phyloP scores from a whole-genome alignment of 2,113 vertebrate genomes.

The Arenaria interpres region DNA sequence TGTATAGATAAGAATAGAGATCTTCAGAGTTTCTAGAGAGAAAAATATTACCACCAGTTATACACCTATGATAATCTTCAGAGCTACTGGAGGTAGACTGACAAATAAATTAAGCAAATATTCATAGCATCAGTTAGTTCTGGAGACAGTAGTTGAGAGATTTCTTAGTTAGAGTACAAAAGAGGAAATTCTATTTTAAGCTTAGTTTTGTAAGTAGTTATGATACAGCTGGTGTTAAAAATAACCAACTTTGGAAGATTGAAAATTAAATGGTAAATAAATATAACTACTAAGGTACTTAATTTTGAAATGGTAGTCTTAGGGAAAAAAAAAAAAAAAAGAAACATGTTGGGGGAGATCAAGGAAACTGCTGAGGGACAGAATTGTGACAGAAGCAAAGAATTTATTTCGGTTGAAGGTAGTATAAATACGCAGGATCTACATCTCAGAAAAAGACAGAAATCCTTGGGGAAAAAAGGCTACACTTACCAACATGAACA shows the following conservation, averaged over 20 bases:
- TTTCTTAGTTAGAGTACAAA: background rate
- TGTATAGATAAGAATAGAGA: background rate
- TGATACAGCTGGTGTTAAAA: background rate
- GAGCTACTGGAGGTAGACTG: background rate
- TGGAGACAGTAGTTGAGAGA: background rate
- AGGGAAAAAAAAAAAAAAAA: background rate
- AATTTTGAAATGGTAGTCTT: background rate
- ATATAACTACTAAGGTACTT: background rate
- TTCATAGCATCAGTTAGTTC: background rate
- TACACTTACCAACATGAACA: background rate
- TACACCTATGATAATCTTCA: background rate
- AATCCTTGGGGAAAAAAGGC: background rate
- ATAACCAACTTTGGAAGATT: background rate
- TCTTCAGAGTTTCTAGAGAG: background rate
- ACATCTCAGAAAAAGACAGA: background rate
- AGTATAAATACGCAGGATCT: background rate
- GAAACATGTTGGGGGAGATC: background rate
- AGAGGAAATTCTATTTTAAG: background rate
- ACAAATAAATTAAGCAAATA: background rate
- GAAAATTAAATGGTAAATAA: background rate
- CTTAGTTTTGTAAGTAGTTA: background rate
- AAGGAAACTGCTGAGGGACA: background rate
- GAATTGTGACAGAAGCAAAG: background rate
- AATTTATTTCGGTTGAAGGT: background rate
- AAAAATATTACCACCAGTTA: background rate